Evolutionary conservation across 2,888 invertebrate genomes (phyloP).

Genomic region (Melitaea athalia): DNA sequence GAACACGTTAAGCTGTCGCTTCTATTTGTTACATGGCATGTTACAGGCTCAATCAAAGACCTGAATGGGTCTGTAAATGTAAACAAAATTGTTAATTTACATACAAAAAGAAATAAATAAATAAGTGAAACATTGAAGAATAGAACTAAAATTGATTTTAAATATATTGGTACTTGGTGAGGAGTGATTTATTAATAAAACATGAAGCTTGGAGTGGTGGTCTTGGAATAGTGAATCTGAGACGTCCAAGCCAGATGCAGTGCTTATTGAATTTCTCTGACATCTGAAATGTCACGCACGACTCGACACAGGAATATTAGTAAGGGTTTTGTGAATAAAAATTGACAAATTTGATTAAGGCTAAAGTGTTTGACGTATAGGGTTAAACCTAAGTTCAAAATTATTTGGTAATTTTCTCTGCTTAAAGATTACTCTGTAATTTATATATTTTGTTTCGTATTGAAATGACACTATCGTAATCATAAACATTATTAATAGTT

Average conservation of each 20-base stretch:
- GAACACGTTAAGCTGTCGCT: no score
- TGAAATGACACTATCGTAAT: no score
- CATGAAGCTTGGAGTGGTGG: conserved; percentile 39
- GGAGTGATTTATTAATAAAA: conserved; percentile 42
- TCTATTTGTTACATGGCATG: no score
- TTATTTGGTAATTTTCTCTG: no score
- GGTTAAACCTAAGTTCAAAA: no score
- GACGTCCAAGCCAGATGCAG: conserved; percentile 38
- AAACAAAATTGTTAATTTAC: no score
- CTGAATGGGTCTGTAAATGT: no score
- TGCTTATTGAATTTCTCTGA: conserved; percentile 33
- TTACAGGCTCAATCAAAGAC: no score
- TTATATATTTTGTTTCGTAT: no score
- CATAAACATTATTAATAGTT: no score
- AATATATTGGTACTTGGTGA: conserved; percentile 39
- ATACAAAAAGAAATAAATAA: neutral
- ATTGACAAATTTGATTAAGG: neutral
- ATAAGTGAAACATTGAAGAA: neutral
- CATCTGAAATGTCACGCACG: conserved; percentile 21
- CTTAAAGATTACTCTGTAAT: no score
- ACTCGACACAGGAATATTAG: neutral
- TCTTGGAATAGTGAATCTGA: conserved; percentile 40
- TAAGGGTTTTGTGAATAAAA: neutral
- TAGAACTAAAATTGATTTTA: conserved; percentile 14
- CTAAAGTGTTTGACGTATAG: no score